These are phyloP conservation scores for Dicranocentrus wangi DNA, from an alignment of 2,888 invertebrate species.

Conservation along the genomic window DNA sequence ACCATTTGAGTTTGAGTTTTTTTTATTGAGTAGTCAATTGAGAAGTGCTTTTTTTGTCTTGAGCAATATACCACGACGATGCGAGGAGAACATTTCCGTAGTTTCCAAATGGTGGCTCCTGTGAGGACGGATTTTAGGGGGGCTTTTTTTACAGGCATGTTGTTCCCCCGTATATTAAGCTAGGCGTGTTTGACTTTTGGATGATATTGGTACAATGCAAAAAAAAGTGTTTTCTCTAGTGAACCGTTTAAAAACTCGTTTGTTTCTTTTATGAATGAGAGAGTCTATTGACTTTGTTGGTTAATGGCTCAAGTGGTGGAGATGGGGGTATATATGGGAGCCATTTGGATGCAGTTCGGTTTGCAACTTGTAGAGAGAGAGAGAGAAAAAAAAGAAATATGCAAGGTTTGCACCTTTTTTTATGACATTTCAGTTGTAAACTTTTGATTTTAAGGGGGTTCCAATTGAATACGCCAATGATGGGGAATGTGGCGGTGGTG, in stretches of 20 bases:
- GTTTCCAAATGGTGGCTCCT: too few relatives aligned
- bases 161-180: too few relatives aligned
- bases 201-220: background rate
- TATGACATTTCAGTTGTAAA: constrained; percentile 50
- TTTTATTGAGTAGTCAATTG: constrained; percentile 55
- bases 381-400: too few relatives aligned
- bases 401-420: constrained; percentile 60
- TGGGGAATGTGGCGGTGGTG: background rate
- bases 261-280: constrained; percentile 61
- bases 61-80: constrained; percentile 40
- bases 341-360: constrained; percentile 22
- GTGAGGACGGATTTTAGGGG: constrained; percentile 46
- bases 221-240: constrained; percentile 51
- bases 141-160: constrained; percentile 14
- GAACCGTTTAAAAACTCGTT: constrained; percentile 65
- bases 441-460: constrained; percentile 42
- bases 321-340: too few relatives aligned
- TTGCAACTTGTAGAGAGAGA: constrained; percentile 46
- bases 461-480: constrained; percentile 33
- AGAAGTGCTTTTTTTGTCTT: constrained; percentile 54
- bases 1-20: constrained; percentile 26
- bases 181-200: background rate
- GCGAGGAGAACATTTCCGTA: too few relatives aligned
- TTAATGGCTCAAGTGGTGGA: constrained; percentile 45
- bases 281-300: constrained; percentile 62